phyloP scores from a whole-genome alignment of 1,140 invertebrate genomes.

The Hyphantria cunea region DNA sequence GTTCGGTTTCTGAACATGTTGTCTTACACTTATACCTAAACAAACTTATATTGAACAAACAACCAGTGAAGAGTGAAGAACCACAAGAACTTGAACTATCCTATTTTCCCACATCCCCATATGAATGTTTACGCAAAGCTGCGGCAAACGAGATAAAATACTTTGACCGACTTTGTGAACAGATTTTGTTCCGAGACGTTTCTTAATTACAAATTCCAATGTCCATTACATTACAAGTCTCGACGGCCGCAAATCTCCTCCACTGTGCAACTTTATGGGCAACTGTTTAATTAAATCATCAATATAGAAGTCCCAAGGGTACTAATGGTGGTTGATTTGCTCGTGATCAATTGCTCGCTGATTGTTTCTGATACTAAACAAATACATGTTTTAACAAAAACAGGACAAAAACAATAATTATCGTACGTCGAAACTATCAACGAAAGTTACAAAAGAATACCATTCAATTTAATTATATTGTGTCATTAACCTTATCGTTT shows the following conservation, averaged over 20 bases:
- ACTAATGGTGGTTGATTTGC: conserved; percentile 15
- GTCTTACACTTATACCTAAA: background rate
- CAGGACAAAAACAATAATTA: background rate
- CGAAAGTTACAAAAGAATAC: too few relatives aligned
- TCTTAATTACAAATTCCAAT: conserved; percentile 69
- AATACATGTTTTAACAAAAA: background rate
- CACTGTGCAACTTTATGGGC: conserved; percentile 30
- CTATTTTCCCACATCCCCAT: conserved; percentile 25
- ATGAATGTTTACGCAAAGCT: conserved; percentile 34
- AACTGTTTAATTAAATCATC: conserved; percentile 66
- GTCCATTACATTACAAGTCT: conserved; percentile 53
- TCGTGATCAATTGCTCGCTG: conserved; percentile 37
- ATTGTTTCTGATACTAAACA: conserved; percentile 1
- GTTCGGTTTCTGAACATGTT: background rate
- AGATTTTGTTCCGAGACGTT: conserved; percentile 58
- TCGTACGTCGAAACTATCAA: too few relatives aligned
- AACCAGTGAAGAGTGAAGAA: conserved; percentile 21
- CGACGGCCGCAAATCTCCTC: conserved; percentile 38
- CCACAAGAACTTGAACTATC: conserved; percentile 40
- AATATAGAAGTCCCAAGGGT: conserved; percentile 41
- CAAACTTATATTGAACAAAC: conserved; percentile 9
- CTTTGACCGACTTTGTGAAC: conserved; percentile 49
- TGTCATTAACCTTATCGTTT: background rate
- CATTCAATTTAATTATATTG: background rate
- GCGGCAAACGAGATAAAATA: conserved; percentile 48